These are phyloP conservation scores for Cacoxenus indagator DNA, from an alignment of 2,888 invertebrate species.

Conservation along the genomic window DNA sequence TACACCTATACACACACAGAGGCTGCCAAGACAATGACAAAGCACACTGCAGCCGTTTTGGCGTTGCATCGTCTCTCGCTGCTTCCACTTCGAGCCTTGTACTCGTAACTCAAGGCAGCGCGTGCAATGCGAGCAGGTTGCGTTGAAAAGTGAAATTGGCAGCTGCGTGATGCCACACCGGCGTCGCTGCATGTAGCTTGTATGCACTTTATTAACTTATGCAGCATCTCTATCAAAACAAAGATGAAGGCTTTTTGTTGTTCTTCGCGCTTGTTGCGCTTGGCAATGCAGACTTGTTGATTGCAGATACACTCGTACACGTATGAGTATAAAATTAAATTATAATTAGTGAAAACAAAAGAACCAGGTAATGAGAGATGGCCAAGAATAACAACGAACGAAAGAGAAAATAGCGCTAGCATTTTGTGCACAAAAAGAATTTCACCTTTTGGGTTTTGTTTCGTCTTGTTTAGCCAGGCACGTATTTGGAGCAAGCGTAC, in stretches of 20 bases:
- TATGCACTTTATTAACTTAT: neutral
- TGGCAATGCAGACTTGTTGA: neutral
- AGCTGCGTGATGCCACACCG: neutral
- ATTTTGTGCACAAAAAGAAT: slow-evolving; percentile 8
- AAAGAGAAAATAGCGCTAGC: slow-evolving; percentile 11
- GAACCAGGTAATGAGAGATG: neutral
- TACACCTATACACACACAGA: slow-evolving; percentile 28
- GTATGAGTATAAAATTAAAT: slow-evolving; percentile 27
- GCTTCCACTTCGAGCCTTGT: neutral
- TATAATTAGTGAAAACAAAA: slow-evolving; percentile 37
- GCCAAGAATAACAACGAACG: neutral
- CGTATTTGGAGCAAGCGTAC: neutral
- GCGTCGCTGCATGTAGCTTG: neutral
- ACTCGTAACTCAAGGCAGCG: neutral
- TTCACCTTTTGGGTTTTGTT: slow-evolving; percentile 11
- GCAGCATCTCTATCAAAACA: slow-evolving; percentile 40
- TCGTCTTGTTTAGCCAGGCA: neutral
- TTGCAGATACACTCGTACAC: neutral
- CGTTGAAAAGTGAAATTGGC: slow-evolving; percentile 26
- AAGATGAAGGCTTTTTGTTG: slow-evolving; percentile 28
- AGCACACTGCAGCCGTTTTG: slow-evolving; percentile 26
- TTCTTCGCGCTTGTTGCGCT: slow-evolving; percentile 33
- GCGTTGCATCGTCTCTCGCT: neutral
- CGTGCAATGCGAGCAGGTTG: slow-evolving; percentile 16
- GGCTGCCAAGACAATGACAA: slow-evolving; percentile 43